phyloP scores from a whole-genome alignment of 2,797 vertebrate genomes.

The Craterocephalus amniculus region DNA sequence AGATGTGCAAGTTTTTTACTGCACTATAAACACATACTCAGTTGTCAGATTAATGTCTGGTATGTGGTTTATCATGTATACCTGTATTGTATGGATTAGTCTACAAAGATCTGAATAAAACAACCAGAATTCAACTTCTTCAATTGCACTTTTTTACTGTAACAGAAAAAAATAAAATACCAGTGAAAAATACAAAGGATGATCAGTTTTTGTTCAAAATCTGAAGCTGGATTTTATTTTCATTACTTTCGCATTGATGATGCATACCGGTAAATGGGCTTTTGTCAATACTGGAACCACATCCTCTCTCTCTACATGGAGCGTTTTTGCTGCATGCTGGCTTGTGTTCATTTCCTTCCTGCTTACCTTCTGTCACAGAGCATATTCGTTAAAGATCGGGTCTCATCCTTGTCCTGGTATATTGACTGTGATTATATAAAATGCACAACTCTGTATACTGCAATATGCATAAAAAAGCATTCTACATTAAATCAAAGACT shows the following conservation, averaged over 20 bases:
- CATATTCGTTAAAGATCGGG: neutral
- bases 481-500: neutral
- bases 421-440: neutral
- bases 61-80: neutral
- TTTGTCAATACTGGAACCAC: slow-evolving; percentile 7
- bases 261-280: neutral
- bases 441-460: neutral
- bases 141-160: neutral
- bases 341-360: slow-evolving; percentile 28
- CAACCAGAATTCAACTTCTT: neutral
- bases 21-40: too few relatives aligned
- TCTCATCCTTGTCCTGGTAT: neutral
- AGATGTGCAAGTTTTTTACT: too few relatives aligned
- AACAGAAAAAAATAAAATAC: neutral
- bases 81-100: neutral
- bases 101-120: neutral
- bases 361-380: slow-evolving; percentile 34
- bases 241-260: neutral
- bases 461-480: neutral
- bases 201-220: neutral
- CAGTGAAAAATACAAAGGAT: neutral
- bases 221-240: neutral
- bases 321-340: slow-evolving; percentile 29
- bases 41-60: too few relatives aligned
- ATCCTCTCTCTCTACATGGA: slow-evolving; percentile 31